phyloP scores from a whole-genome alignment of 2,113 vertebrate genomes.

The Callorhinus ursinus region DNA sequence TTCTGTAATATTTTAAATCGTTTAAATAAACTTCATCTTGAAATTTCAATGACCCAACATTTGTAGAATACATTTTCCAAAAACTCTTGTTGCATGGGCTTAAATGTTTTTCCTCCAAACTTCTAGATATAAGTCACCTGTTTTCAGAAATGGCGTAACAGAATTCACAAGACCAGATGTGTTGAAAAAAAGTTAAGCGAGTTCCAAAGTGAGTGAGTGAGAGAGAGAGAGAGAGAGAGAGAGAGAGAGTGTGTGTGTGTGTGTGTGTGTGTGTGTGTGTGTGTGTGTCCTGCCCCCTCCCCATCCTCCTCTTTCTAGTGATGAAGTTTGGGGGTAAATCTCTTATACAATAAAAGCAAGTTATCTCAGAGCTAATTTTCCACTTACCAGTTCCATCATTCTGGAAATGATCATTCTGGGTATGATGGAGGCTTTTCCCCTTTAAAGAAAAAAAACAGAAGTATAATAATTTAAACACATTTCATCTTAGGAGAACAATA shows the following conservation, averaged over 20 bases:
- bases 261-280: not conserved
- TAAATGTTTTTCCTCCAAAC: slow-evolving; percentile 27
- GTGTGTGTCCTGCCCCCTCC: not conserved
- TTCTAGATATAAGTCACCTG: not conserved
- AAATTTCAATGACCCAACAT: not conserved
- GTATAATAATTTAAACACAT: slow-evolving; percentile 16
- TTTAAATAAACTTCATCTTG: slow-evolving; percentile 43
- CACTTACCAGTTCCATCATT: slow-evolving; percentile 96
- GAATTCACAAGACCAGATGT: not conserved
- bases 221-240: too few relatives aligned
- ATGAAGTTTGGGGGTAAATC: not conserved
- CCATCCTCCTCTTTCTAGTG: not conserved
- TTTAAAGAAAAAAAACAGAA: slow-evolving; percentile 79
- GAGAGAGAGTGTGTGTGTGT: not conserved
- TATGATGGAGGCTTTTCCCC: slow-evolving; percentile 93
- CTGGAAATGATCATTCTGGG: slow-evolving; percentile 95
- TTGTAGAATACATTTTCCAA: not conserved
- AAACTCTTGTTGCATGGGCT: not conserved
- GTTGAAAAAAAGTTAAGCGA: not conserved
- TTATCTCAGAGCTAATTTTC: slow-evolving; percentile 37
- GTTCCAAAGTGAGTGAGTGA: not conserved
- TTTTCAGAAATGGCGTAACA: slow-evolving; percentile 9
- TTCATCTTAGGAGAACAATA: slow-evolving; percentile 58
- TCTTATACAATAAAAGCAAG: not conserved
- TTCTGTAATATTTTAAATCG: slow-evolving; percentile 11